These are phyloP conservation scores for Ictalurus furcatus DNA, from an alignment of 2,113 vertebrate species.

Conservation along the genomic window DNA sequence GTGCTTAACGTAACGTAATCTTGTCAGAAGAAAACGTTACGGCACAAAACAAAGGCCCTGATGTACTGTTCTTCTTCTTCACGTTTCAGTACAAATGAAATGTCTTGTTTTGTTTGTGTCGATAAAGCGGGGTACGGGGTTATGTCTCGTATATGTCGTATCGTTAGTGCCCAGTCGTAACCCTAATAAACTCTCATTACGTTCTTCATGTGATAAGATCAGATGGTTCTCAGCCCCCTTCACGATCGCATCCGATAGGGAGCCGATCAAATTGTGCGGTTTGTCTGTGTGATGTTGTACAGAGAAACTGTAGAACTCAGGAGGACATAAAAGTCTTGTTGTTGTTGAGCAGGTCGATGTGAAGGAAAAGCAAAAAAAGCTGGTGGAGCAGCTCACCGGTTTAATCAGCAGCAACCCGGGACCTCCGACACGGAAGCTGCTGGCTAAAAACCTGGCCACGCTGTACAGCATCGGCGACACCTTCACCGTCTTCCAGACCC, in stretches of 20 bases:
- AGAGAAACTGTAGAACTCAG: too few relatives aligned
- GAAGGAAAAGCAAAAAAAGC: slow-evolving; percentile 98
- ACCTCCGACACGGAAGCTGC: slow-evolving; percentile 91
- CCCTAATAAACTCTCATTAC: too few relatives aligned
- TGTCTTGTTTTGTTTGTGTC: too few relatives aligned
- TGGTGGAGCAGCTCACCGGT: slow-evolving; percentile 94
- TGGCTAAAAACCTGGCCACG: slow-evolving; percentile 95
- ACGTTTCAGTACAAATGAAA: neutral
- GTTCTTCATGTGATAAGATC: too few relatives aligned
- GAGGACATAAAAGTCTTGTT: too few relatives aligned
- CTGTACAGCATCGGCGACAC: slow-evolving; percentile 98
- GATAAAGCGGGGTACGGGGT: too few relatives aligned
- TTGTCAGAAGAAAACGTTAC: too few relatives aligned
- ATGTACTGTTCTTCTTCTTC: neutral
- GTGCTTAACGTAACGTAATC: too few relatives aligned
- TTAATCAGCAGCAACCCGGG: slow-evolving; percentile 95
- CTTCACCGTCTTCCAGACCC: slow-evolving; percentile 95
- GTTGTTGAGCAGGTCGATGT: slow-evolving; percentile 82
- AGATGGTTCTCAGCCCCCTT: neutral
- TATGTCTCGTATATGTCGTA: neutral
- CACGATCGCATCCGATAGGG: neutral
- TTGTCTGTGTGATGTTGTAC: neutral
- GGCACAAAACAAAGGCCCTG: too few relatives aligned
- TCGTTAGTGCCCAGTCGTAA: too few relatives aligned
- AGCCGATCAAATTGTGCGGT: neutral